phyloP scores from a whole-genome alignment of 2,113 vertebrate genomes.

The Eptesicus fuscus region DNA sequence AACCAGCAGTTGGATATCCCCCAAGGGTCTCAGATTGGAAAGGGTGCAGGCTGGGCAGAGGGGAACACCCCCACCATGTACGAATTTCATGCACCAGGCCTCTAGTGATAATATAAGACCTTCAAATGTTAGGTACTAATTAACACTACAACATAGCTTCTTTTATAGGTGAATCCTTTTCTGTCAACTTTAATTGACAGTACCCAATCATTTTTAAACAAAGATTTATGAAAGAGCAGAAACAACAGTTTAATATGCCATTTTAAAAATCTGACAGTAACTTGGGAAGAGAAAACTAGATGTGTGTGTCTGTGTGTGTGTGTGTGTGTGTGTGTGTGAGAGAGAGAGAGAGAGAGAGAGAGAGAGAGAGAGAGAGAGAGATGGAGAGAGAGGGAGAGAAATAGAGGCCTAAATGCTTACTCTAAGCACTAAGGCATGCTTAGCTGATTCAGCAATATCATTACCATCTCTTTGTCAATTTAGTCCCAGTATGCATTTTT shows the following conservation, averaged over 20 bases:
- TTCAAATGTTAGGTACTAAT: not conserved
- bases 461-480: constrained; percentile 58
- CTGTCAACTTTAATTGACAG: not conserved
- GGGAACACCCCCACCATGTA: no score
- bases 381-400: no score
- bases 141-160: not conserved
- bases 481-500: constrained; percentile 61
- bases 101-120: not conserved
- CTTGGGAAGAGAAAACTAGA: constrained; percentile 6
- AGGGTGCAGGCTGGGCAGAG: no score
- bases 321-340: not conserved
- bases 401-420: constrained; percentile 37
- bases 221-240: not conserved
- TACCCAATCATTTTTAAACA: not conserved
- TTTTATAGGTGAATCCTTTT: not conserved
- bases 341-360: no score
- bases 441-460: constrained; percentile 47
- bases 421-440: constrained; percentile 15
- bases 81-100: no score
- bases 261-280: not conserved
- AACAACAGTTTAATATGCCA: not conserved
- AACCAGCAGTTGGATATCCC: no score
- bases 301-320: not conserved
- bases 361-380: no score
- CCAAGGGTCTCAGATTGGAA: no score